These are phyloP conservation scores for Percopsis omiscomaycus DNA, from an alignment of 2,797 vertebrate genomes.

Conservation along the genomic window DNA sequence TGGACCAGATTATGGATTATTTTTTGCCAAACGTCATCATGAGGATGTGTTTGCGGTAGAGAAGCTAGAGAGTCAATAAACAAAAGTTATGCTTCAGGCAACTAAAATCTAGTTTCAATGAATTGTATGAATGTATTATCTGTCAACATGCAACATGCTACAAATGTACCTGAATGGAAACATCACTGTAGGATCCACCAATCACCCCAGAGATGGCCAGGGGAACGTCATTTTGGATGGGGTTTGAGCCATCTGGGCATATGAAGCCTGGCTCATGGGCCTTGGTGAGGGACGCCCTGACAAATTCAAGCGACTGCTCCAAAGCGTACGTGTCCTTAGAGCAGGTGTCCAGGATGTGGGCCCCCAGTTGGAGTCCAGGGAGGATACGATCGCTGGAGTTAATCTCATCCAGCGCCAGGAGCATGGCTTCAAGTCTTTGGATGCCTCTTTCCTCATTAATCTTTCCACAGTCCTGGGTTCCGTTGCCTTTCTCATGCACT, in stretches of 20 bases:
- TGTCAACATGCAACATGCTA: not conserved
- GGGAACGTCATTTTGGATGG: constrained; percentile 89
- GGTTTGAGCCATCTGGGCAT: constrained; percentile 94
- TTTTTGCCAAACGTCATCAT: too few relatives aligned
- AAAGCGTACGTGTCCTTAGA: constrained; percentile 98
- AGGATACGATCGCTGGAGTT: constrained; percentile 88
- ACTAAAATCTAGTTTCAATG: too few relatives aligned
- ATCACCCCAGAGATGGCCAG: constrained; percentile 95
- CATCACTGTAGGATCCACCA: constrained; percentile 96
- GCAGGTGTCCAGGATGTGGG: constrained; percentile 96
- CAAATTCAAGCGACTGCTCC: constrained; percentile 96
- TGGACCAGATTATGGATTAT: too few relatives aligned
- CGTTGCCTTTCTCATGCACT: constrained; percentile 91
- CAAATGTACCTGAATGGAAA: constrained; percentile 92
- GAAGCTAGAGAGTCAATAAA: too few relatives aligned
- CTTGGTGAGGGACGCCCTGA: constrained; percentile 91
- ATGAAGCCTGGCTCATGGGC: constrained; percentile 93
- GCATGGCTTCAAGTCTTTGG: constrained; percentile 97
- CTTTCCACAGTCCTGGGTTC: constrained; percentile 88
- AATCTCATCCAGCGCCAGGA: constrained; percentile 94
- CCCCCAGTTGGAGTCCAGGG: constrained; percentile 88
- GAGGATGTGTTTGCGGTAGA: too few relatives aligned
- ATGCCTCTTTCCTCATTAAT: constrained; percentile 94
- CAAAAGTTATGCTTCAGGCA: too few relatives aligned
- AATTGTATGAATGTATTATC: not conserved